Conservation (phyloP, 2,888 invertebrate genomes). For the Yponomeuta cagnagella region DNA sequence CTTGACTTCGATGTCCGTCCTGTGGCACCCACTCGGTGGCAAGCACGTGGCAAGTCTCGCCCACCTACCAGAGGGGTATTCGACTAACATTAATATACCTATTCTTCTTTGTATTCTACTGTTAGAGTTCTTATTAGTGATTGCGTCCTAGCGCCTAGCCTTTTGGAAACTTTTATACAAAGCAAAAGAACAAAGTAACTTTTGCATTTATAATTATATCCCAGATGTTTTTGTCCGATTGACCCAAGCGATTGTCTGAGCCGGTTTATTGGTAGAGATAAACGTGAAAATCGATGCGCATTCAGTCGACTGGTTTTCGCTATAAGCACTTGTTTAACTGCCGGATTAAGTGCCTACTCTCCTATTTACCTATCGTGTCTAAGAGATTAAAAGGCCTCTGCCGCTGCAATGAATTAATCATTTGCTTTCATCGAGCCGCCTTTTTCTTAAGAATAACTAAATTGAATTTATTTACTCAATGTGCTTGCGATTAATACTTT, state of each 20-base stretch:
- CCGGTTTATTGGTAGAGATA: neutral
- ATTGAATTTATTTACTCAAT: too few species aligned
- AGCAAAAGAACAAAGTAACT: too few species aligned
- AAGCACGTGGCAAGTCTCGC: too few species aligned
- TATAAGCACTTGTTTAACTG: conserved; percentile 48
- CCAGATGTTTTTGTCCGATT: neutral
- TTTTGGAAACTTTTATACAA: too few species aligned
- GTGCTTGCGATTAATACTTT: too few species aligned
- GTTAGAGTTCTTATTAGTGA: too few species aligned
- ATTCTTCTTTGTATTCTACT: too few species aligned
- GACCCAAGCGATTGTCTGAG: neutral
- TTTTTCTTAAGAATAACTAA: neutral
- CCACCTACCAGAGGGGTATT: too few species aligned
- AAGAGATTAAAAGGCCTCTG: conserved; percentile 21
- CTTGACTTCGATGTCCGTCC: too few species aligned
- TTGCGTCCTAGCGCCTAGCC: too few species aligned
- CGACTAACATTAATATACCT: too few species aligned
- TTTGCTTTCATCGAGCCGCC: neutral
- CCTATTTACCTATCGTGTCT: conserved; percentile 49
- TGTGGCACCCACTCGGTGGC: too few species aligned
- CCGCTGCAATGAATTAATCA: conserved; percentile 10
- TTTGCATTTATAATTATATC: neutral
- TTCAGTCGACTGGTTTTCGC: conserved; percentile 32
- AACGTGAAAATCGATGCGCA: conserved; percentile 25
- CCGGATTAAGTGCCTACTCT: conserved; percentile 33